A percentile compares a stretch with the other conserved stretches of the same genome.
Evolutionary conservation across 2,113 vertebrate species (phyloP).

Genomic region (Condylura cristata): DNA sequence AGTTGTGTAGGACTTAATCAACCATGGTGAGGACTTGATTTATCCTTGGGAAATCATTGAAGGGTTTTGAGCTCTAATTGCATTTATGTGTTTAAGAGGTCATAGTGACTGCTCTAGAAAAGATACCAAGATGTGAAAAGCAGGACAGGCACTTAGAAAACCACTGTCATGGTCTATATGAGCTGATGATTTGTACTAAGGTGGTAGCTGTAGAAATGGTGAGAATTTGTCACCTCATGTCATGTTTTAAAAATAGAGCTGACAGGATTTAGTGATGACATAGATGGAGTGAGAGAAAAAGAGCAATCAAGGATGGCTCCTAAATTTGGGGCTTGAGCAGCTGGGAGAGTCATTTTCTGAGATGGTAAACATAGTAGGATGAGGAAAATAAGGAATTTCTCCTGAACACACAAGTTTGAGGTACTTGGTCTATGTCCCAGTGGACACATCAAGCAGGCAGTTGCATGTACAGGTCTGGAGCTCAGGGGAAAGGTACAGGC

Average conservation of each 20-base stretch:
- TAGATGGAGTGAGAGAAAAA: not conserved
- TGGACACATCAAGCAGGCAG: not conserved
- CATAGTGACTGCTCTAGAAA: not conserved
- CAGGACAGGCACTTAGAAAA: not conserved
- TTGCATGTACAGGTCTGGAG: not conserved
- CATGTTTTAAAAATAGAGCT: not conserved
- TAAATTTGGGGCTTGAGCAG: not conserved
- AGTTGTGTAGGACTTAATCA: not conserved
- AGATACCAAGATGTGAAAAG: not conserved
- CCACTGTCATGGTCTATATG: fast-evolving
- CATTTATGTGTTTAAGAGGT: not conserved
- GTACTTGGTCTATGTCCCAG: not conserved
- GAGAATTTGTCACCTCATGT: not conserved
- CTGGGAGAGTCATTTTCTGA: not conserved
- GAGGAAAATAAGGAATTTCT: not conserved
- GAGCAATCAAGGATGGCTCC: not conserved
- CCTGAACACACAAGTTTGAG: not conserved
- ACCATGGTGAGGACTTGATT: not conserved
- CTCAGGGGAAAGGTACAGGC: not conserved
- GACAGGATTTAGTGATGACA: not conserved
- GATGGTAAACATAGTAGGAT: not conserved
- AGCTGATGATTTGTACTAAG: not conserved
- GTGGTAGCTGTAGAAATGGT: not conserved
- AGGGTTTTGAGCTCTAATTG: not conserved
- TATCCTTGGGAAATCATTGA: not conserved